Percentiles rank a stretch among this genome's conserved stretches.
Conservation (phyloP, 2,113 vertebrate genomes). For the Hippocampus barbouri region DNA sequence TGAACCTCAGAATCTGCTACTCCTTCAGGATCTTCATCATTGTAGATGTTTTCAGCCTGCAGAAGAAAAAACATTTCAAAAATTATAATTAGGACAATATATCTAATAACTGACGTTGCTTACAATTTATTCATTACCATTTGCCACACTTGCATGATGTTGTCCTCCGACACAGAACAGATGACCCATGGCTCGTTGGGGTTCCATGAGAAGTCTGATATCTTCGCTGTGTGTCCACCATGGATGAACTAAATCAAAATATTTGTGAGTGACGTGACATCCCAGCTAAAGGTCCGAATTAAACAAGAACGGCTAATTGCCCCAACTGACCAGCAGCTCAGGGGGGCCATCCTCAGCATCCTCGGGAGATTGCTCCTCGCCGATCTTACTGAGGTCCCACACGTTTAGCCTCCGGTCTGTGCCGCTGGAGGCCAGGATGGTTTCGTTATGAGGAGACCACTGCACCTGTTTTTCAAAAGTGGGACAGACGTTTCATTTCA, state of each 20-base stretch:
- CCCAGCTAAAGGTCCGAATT: neutral
- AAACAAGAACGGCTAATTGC: neutral
- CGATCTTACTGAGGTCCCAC: conserved; percentile 99
- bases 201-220: conserved; percentile 99
- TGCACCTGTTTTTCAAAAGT: conserved; percentile 77
- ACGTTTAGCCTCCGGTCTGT: conserved; percentile 95
- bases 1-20: conserved; percentile 88
- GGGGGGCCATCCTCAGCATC: conserved; percentile 97
- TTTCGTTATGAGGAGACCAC: conserved; percentile 99
- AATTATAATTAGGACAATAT: neutral
- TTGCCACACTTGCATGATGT: conserved; percentile 99
- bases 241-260: conserved; percentile 85
- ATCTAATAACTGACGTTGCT: neutral
- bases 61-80: conserved; percentile 16
- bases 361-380: conserved; percentile 95
- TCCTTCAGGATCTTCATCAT: conserved; percentile 95
- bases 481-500: neutral
- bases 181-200: conserved; percentile 99
- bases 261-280: neutral
- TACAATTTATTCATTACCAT: conserved; percentile 72
- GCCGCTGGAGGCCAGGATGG: conserved; percentile 95
- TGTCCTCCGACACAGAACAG: conserved; percentile 98
- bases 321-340: conserved; percentile 87
- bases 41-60: conserved; percentile 98
- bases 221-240: conserved; percentile 96